A percentile compares a stretch with the other conserved stretches of the same genome.
These are phyloP conservation scores for Mycteria americana DNA, from an alignment of 2,797 vertebrate species.

Conservation along the genomic window DNA sequence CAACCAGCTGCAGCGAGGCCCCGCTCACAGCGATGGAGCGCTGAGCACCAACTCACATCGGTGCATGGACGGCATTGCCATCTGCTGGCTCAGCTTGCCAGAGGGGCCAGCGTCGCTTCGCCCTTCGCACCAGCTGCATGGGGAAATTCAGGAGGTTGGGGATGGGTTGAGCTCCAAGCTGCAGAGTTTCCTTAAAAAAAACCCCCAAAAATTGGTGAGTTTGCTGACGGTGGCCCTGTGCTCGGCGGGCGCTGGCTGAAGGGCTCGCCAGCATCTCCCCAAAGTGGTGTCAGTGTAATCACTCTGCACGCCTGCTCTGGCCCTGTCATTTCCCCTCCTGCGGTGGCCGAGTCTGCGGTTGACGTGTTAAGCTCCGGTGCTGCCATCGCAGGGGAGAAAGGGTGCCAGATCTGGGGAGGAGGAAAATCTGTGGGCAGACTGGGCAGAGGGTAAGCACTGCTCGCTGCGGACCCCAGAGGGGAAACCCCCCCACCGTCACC, in stretches of 20 bases:
- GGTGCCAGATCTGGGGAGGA: not conserved
- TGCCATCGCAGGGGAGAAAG: not conserved
- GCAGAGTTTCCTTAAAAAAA: not conserved
- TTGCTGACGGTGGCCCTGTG: not conserved
- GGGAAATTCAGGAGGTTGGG: not conserved
- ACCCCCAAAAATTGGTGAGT: not conserved
- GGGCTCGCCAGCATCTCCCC: not conserved
- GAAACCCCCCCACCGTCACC: not conserved
- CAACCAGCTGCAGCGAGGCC: not conserved
- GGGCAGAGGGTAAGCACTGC: not conserved
- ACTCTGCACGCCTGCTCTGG: fast-evolving
- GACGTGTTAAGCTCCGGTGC: not conserved
- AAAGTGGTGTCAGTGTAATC: not conserved
- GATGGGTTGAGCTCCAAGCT: not conserved
- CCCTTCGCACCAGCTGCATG: fast-evolving
- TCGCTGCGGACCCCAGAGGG: not conserved
- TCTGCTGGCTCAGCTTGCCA: not conserved
- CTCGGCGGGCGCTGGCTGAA: not conserved
- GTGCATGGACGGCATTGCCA: not conserved
- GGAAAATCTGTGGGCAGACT: not conserved
- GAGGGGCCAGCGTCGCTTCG: fast-evolving
- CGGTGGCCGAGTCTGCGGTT: fast-evolving
- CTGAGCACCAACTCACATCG: not conserved
- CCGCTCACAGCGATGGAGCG: fast-evolving
- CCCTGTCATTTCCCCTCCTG: not conserved